Percentiles rank a stretch among this genome's conserved stretches.
Evolutionary conservation across 2,797 vertebrate genomes (phyloP).

Genomic region (Liparis tanakae): DNA sequence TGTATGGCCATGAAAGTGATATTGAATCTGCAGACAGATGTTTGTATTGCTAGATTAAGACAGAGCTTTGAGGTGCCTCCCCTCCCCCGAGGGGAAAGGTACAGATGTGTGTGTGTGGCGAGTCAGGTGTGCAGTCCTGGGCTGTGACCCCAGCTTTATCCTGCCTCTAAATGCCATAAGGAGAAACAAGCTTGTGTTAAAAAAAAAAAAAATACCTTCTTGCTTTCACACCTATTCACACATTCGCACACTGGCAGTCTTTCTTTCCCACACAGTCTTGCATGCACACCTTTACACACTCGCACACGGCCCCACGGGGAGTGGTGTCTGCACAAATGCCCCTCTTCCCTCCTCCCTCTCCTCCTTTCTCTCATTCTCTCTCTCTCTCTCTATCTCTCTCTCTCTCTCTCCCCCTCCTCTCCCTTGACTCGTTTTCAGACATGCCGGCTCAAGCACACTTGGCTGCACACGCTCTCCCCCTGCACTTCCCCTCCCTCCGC

Average conservation of each 20-base stretch:
- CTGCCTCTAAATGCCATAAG: slow-evolving; percentile 58
- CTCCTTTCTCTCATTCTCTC: slow-evolving; percentile 46
- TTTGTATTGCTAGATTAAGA: slow-evolving; percentile 74
- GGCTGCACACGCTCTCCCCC: slow-evolving; percentile 79
- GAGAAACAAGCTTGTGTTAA: slow-evolving; percentile 59
- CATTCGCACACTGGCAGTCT: slow-evolving; percentile 73
- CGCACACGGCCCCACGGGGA: slow-evolving; percentile 73
- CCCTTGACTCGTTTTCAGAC: slow-evolving; percentile 80
- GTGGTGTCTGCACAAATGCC: slow-evolving; percentile 75
- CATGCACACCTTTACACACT: slow-evolving; percentile 73
- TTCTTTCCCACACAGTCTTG: slow-evolving; percentile 70
- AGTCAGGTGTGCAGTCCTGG: slow-evolving; percentile 25
- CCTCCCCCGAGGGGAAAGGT: slow-evolving; percentile 41
- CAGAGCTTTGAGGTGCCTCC: slow-evolving; percentile 59
- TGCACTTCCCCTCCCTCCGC: slow-evolving; percentile 51
- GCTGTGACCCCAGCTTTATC: slow-evolving; percentile 40
- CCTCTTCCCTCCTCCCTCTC: slow-evolving; percentile 39
- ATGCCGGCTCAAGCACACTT: slow-evolving; percentile 84
- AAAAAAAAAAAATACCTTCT: background rate
- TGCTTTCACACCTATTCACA: slow-evolving; percentile 69
- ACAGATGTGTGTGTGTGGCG: slow-evolving; percentile 8
- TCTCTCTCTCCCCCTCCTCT: slow-evolving; percentile 46
- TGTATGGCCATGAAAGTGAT: slow-evolving; percentile 67
- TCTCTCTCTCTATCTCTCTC: slow-evolving; percentile 39
- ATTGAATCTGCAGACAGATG: slow-evolving; percentile 70